Percentiles rank a stretch among this genome's conserved stretches.
These are phyloP conservation scores for Azemiops feae DNA, from an alignment of 2,113 vertebrate species.

Conservation along the genomic window DNA sequence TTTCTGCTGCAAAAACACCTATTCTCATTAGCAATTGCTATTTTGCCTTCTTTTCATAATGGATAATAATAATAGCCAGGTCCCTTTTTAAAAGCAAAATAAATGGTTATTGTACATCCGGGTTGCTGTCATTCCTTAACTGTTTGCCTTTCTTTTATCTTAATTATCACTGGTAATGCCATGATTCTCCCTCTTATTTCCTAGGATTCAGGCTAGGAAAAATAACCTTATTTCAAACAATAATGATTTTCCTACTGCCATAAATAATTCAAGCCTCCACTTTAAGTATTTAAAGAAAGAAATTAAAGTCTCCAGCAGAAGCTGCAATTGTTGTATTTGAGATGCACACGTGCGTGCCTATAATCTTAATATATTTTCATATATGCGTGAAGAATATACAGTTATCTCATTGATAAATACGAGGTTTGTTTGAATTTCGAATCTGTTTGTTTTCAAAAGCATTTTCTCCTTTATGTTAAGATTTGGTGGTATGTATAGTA, in stretches of 20 bases:
- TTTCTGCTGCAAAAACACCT: not conserved
- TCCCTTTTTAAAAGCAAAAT: slow-evolving; percentile 4
- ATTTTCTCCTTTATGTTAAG: not conserved
- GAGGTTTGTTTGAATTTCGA: not conserved
- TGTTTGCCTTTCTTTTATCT: not conserved
- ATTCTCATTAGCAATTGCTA: not conserved
- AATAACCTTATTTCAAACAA: slow-evolving; percentile 28
- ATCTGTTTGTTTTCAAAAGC: not conserved
- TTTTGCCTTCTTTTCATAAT: slow-evolving; percentile 24
- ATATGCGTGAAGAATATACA: not conserved
- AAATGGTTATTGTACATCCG: slow-evolving; percentile 2
- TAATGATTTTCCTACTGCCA: slow-evolving; percentile 1
- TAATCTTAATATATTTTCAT: not conserved
- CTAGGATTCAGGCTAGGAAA: slow-evolving; percentile 32
- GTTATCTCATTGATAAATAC: slow-evolving; percentile 1
- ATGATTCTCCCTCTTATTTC: not conserved
- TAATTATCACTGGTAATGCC: not conserved
- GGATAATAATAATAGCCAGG: slow-evolving; percentile 10
- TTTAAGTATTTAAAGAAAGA: slow-evolving; percentile 14
- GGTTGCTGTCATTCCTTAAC: not conserved
- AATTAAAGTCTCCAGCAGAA: slow-evolving; percentile 16
- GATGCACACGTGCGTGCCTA: not conserved
- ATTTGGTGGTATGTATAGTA: not conserved
- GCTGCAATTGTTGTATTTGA: not conserved
- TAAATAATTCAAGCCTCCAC: not conserved